phyloP scores from a whole-genome alignment of 2,888 invertebrate genomes.

The Trichogramma dendrolimi region DNA sequence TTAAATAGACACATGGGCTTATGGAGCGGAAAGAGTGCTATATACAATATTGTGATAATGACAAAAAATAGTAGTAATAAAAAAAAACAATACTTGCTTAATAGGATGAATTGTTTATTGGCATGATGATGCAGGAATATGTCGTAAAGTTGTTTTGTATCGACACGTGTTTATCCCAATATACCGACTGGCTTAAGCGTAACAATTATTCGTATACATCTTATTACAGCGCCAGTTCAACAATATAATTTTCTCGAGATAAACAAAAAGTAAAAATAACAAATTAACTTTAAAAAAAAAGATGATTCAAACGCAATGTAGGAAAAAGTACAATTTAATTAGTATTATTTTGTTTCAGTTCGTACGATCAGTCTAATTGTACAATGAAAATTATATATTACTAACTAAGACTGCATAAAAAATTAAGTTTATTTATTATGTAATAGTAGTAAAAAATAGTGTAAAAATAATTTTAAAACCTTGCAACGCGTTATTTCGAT shows the following conservation, averaged over 20 bases:
- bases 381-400: constrained; percentile 31
- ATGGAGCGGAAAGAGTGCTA: constrained; percentile 37
- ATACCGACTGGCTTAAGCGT: too few relatives aligned
- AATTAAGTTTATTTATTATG: constrained; percentile 7
- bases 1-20: too few relatives aligned
- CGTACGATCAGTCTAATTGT: constrained; percentile 13
- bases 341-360: constrained; percentile 3
- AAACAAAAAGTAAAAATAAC: not conserved
- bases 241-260: not conserved
- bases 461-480: too few relatives aligned
- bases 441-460: not conserved
- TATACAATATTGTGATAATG: constrained; percentile 26
- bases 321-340: constrained; percentile 16
- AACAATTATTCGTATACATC: not conserved
- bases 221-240: not conserved
- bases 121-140: constrained; percentile 18
- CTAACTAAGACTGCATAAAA: constrained; percentile 28
- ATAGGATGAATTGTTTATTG: constrained; percentile 9
- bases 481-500: not conserved
- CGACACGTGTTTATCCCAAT: too few relatives aligned
- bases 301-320: constrained; percentile 16
- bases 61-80: constrained; percentile 7
- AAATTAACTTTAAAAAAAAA: constrained; percentile 4
- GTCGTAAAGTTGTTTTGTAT: not conserved
- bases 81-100: constrained; percentile 16